Evolutionary conservation across 2,888 invertebrate species (phyloP), one percentile per base, ranked within the genome.

Genomic region (Platypus cylindrus): DNA sequence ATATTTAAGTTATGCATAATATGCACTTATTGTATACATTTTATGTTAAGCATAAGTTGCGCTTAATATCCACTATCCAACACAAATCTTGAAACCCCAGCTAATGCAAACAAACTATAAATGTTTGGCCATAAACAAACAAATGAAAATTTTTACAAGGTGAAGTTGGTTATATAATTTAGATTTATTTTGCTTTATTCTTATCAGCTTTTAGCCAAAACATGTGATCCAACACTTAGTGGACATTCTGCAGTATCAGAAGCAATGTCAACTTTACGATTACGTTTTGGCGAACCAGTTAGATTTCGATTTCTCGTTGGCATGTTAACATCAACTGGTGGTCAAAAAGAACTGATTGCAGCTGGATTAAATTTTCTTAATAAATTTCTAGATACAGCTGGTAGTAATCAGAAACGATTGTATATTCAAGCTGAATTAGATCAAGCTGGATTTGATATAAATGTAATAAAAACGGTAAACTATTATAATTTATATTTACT

Each of bases 261-360:
- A 59, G 89, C 93, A 0, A 71, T 93, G 45, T 86, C 90, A 0
- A 87, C 90, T 0, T 67, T 93, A 33, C 70, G 91, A 22, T 66
- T 93, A 4, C 72, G 89, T 38, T 86, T 85, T 55, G 90, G 89
- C 3, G 93, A 94, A 57, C 90, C 91, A 0, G 90, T 91, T 4
- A 73, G 91, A 54, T 93, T 93, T 63, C 73, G 91, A 40, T 81
- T 93, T 55, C 70, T 93, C 1, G 80, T 89, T 5, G 90, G 90
- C 2, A 89, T 90, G 73, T 68, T 91, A 38, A 78, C 80, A 50
- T 84, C 85, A 36, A 69, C 78, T 0, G 79, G 83, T 11, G 65
- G 65, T 7, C 64, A 66, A 32, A 76, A 77, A 0, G 81, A 81
- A 43, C 65, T 87, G 3, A 73, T 86, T 48, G 74, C 80, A 3